A percentile compares a stretch with the other conserved stretches of the same genome.
These are phyloP conservation scores for Balanococcus diminutus DNA, from an alignment of 2,888 invertebrate genomes.

Conservation along the genomic window DNA sequence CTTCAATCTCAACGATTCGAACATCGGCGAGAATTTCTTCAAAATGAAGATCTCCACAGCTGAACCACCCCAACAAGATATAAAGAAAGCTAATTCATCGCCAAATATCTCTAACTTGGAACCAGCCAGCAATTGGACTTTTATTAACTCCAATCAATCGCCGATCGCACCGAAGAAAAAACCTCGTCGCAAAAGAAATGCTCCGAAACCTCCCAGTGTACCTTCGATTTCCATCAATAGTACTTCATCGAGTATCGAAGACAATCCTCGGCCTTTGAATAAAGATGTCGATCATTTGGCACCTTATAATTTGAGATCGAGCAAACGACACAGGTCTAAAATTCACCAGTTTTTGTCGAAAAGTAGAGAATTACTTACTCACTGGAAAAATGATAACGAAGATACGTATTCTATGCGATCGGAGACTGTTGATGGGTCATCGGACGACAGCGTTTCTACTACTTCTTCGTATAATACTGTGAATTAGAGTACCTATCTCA, in stretches of 20 bases:
- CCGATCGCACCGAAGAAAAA: background rate
- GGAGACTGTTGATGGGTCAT: background rate
- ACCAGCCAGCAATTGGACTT: background rate
- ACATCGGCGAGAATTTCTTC: constrained; percentile 10
- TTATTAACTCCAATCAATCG: background rate
- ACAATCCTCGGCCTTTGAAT: background rate
- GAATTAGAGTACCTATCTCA: too few species aligned
- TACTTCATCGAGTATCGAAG: background rate
- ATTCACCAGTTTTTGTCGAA: constrained; percentile 37
- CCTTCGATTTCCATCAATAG: background rate
- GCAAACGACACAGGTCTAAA: background rate
- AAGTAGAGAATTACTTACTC: constrained; percentile 29
- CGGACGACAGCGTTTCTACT: constrained; percentile 38
- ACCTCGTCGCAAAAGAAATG: constrained; percentile 28
- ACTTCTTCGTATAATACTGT: constrained; percentile 39
- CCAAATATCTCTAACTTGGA: background rate
- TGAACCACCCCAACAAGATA: background rate
- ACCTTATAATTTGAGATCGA: background rate
- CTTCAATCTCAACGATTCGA: background rate
- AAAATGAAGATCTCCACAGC: background rate
- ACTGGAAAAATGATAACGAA: background rate
- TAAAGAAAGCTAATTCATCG: constrained; percentile 22
- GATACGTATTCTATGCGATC: constrained; percentile 15
- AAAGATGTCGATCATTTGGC: background rate
- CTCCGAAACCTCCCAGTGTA: constrained; percentile 40